phyloP scores from a whole-genome alignment of 2,797 vertebrate species.

The Cuniculus paca region DNA sequence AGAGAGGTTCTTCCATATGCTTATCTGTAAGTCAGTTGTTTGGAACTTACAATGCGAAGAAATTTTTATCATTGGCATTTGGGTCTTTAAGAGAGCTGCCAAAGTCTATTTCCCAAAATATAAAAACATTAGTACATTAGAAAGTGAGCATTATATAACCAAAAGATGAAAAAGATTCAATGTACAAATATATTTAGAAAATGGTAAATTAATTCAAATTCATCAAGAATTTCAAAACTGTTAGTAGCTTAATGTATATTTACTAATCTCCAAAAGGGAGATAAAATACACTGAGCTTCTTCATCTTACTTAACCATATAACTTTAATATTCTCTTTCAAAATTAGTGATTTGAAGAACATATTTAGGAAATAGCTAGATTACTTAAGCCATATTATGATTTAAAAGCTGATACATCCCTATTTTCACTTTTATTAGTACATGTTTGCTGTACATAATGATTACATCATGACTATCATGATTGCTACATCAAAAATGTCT shows the following conservation, averaged over 20 bases:
- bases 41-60: conserved; percentile 61
- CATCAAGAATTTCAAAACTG: conserved; percentile 34
- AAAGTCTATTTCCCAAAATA: conserved; percentile 50
- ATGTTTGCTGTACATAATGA: neutral
- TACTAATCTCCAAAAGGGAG: conserved; percentile 36
- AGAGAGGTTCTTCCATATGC: conserved; percentile 55
- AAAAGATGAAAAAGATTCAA: neutral
- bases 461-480: neutral
- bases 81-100: neutral
- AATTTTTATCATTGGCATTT: conserved; percentile 24
- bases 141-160: conserved; percentile 27
- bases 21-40: conserved; percentile 26
- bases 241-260: conserved; percentile 34
- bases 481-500: neutral
- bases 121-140: conserved; percentile 1
- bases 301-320: conserved; percentile 46
- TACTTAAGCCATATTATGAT: conserved; percentile 47
- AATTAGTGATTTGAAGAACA: conserved; percentile 53
- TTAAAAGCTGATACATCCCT: conserved; percentile 24
- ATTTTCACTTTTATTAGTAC: neutral
- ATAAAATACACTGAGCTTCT: conserved; percentile 39
- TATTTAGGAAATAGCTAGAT: conserved; percentile 51
- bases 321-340: conserved; percentile 53
- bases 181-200: conserved; percentile 34
- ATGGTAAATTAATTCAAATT: conserved; percentile 48